Evolutionary conservation across 2,888 invertebrate species (phyloP).

Genomic region (Perizoma flavofasciatum): DNA sequence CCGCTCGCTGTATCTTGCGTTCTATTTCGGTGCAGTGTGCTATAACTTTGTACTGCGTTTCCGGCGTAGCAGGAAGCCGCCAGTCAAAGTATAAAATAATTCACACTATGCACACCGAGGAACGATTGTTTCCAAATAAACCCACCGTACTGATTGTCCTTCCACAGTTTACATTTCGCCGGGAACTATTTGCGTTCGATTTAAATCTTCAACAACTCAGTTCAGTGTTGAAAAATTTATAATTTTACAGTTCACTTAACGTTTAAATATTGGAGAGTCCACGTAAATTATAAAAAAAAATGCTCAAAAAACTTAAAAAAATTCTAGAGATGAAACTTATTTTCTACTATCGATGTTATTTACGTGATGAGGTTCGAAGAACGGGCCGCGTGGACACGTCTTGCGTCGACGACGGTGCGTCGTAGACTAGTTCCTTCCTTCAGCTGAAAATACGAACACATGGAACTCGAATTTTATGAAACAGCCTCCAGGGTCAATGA

Average conservation of each 20-base stretch:
- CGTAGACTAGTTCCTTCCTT: conserved; percentile 65
- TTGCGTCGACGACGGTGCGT: conserved; percentile 48
- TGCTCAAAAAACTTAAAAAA: not conserved
- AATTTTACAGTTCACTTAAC: conserved; percentile 15
- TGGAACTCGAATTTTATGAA: conserved; percentile 64
- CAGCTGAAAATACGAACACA: conserved; percentile 70
- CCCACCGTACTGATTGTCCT: conserved; percentile 18
- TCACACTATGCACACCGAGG: conserved; percentile 44
- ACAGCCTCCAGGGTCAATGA: conserved; percentile 68
- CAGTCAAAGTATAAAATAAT: conserved; percentile 63
- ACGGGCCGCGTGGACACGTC: conserved; percentile 44
- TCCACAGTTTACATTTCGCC: conserved; percentile 16
- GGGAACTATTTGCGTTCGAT: conserved; percentile 12
- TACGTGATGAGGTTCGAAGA: conserved; percentile 57
- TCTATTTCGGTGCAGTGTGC: conserved; percentile 67
- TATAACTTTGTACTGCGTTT: conserved; percentile 55
- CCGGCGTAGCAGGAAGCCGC: conserved; percentile 67
- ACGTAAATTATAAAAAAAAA: conserved; percentile 1
- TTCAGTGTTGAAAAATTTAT: conserved; percentile 20
- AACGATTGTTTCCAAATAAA: conserved; percentile 56
- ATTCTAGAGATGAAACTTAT: conserved; percentile 27
- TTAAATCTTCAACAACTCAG: conserved; percentile 14
- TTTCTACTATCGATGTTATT: conserved; percentile 68
- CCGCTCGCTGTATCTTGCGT: conserved; percentile 58
- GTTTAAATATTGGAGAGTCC: conserved; percentile 9